phyloP scores from a whole-genome alignment of 2,888 invertebrate genomes.

The Drosophila colorata region DNA sequence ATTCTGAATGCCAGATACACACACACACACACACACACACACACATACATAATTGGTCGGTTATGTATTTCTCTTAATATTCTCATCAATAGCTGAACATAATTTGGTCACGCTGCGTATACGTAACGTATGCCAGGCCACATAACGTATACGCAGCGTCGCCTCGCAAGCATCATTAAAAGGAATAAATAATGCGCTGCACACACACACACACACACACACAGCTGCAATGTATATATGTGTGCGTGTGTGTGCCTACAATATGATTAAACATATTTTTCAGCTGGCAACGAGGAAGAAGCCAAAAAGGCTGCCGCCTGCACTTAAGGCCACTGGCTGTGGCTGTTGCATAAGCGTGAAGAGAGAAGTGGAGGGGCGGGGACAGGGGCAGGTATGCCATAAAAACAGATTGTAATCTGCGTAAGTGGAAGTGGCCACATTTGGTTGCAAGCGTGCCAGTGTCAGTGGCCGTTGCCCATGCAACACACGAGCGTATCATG shows the following conservation, averaged over 20 bases:
- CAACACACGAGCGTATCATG: constrained; percentile 22
- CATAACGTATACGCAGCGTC: constrained; percentile 34
- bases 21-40: neutral
- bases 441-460: constrained; percentile 56
- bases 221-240: constrained; percentile 3
- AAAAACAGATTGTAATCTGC: constrained; percentile 78
- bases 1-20: constrained; percentile 2
- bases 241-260: constrained; percentile 18
- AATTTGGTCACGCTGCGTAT: constrained; percentile 50
- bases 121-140: constrained; percentile 8
- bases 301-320: constrained; percentile 26
- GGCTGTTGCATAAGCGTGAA: constrained; percentile 2
- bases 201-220: constrained; percentile 3
- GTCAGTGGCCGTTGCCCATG: constrained; percentile 26
- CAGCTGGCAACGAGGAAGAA: constrained; percentile 26
- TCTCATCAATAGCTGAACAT: constrained; percentile 32
- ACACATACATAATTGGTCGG: neutral
- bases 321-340: constrained; percentile 39
- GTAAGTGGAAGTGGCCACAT: constrained; percentile 77
- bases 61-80: constrained; percentile 9
- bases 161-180: constrained; percentile 42
- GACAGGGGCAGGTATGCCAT: constrained; percentile 49
- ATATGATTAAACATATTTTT: constrained; percentile 65
- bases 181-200: constrained; percentile 48
- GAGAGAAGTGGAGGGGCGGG: neutral